phyloP scores from a whole-genome alignment of 2,888 invertebrate species.

The Hetaerina titia region DNA sequence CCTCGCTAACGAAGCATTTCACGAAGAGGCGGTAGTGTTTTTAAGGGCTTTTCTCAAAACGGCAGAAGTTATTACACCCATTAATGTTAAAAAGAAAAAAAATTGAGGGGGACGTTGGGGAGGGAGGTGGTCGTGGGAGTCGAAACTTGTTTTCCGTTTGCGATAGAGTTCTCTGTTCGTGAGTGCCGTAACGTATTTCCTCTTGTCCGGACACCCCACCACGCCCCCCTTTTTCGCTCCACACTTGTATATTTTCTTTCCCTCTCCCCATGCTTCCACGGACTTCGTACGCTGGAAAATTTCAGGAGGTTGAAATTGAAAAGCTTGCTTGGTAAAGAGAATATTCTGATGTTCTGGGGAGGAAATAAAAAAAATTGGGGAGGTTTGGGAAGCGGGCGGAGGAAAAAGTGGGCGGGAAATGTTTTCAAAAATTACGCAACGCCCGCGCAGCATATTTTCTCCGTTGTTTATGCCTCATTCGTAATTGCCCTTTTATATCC shows the following conservation, averaged over 20 bases:
- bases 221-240: background rate
- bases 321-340: background rate
- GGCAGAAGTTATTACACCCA: constrained; percentile 53
- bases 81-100: constrained; percentile 57
- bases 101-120: constrained; percentile 4
- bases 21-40: constrained; percentile 3
- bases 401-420: background rate
- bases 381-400: background rate
- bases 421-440: constrained; percentile 2
- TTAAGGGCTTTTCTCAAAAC: constrained; percentile 39
- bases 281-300: background rate
- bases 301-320: constrained; percentile 53
- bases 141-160: constrained; percentile 13
- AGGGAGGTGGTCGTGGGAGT: background rate
- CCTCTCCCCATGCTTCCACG: background rate
- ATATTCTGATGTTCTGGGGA: background rate
- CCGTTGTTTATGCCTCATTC: constrained; percentile 62
- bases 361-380: background rate
- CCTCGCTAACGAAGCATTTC: constrained; percentile 33
- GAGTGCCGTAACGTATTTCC: constrained; percentile 6
- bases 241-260: background rate
- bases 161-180: constrained; percentile 4
- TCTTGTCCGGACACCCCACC: background rate
- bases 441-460: constrained; percentile 49
- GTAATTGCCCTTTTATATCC: constrained; percentile 66